These are phyloP conservation scores for Psittacula cyanocephala DNA, from an alignment of 2,113 vertebrate genomes.

Conservation along the genomic window DNA sequence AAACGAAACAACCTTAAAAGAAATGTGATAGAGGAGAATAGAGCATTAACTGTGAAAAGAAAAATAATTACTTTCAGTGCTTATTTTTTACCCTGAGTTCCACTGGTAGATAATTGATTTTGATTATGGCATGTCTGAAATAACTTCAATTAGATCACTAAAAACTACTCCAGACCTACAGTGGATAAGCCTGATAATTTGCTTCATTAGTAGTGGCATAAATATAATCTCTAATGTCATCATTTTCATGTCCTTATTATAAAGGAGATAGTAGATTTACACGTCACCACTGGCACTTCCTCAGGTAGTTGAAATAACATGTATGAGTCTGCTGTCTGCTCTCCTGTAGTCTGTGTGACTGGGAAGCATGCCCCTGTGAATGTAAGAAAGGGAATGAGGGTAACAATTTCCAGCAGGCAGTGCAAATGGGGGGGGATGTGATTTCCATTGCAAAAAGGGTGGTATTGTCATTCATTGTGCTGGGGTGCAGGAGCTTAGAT, in stretches of 20 bases:
- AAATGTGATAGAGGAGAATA: not conserved
- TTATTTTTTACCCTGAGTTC: not conserved
- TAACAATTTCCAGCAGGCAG: not conserved
- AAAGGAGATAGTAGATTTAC: not conserved
- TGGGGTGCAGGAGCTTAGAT: not conserved
- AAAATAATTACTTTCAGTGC: not conserved
- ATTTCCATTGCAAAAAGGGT: not conserved
- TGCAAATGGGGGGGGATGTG: not conserved
- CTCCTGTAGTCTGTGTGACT: not conserved
- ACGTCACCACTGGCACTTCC: not conserved
- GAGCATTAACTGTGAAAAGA: not conserved
- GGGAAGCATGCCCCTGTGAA: not conserved
- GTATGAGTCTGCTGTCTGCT: not conserved
- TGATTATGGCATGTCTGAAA: not conserved
- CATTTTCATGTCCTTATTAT: not conserved
- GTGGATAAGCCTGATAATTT: not conserved
- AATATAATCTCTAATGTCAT: not conserved
- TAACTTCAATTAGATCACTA: not conserved
- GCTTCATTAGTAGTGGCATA: not conserved
- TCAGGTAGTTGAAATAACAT: not conserved
- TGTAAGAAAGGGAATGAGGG: not conserved
- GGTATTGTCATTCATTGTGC: not conserved
- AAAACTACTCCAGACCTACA: not conserved
- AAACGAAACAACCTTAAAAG: not conserved
- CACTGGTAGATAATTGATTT: not conserved